Percentiles rank a stretch among this genome's conserved stretches.
Evolutionary conservation across 2,888 invertebrate species (phyloP).

Genomic region (Chirona hameri): DNA sequence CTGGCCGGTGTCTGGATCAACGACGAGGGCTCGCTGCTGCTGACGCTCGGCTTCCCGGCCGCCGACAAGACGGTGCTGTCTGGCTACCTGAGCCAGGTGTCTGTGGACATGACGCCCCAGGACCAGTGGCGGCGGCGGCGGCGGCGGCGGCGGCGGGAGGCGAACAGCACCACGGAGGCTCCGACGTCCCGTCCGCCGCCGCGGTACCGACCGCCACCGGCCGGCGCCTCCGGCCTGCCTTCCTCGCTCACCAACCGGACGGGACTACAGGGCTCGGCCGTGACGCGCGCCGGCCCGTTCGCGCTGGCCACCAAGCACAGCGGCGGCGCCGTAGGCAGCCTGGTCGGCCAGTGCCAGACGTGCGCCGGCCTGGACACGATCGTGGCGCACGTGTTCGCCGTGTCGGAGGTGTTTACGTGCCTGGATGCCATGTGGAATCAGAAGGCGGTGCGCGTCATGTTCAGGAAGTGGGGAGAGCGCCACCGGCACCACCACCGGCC

Average conservation of each 20-base stretch:
- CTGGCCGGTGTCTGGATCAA: constrained; percentile 1
- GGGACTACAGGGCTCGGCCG: neutral
- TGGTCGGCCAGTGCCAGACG: constrained; percentile 23
- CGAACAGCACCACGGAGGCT: neutral
- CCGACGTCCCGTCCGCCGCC: neutral
- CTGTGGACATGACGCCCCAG: neutral
- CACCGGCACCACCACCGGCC: neutral
- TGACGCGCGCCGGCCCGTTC: constrained; percentile 12
- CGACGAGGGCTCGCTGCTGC: constrained; percentile 10
- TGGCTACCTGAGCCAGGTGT: constrained; percentile 24
- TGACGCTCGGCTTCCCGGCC: constrained; percentile 1
- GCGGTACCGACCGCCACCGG: neutral
- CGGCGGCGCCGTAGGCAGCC: neutral
- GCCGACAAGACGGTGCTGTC: neutral
- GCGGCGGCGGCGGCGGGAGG: neutral
- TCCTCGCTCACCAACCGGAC: constrained; percentile 13
- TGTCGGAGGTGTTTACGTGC: neutral
- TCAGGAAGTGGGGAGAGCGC: constrained; percentile 12
- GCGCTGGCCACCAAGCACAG: constrained; percentile 4
- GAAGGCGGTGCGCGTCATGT: neutral
- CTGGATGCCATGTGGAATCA: neutral
- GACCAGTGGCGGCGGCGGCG: neutral
- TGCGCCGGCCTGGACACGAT: constrained; percentile 13
- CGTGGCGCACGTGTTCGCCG: constrained; percentile 1
- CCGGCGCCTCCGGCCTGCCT: constrained; percentile 1